Base-by-base conservation (phyloP, 2,888 invertebrate genomes). In the Lymantria monacha region DNA sequence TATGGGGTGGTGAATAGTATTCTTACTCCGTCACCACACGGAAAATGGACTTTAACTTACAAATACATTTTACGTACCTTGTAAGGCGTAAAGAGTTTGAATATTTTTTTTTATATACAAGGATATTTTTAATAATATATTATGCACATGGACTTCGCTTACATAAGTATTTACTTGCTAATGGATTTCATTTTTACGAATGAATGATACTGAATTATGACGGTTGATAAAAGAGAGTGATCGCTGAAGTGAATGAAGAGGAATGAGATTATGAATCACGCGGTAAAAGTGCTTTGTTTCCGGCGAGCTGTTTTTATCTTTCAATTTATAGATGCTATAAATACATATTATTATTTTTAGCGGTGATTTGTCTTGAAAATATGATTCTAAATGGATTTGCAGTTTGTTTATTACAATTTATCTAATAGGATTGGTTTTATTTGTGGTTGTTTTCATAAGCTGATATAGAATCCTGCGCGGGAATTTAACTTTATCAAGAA, bases 241-340 rank as follows among this genome's bases (percentile, higher is more conserved):
- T 57, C 56, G 58, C 58, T 49, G 51, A 51, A 66, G 58, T 55
- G 63, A 14, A 36, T 41, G 30, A 30, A 38, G n/a, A 38, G n/a
- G 38, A 38, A 38, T 38, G 38, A 38, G 38, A n/a, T n/a, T 38
- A 38, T 38, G 12, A 38, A 38, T 38, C 38, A 38, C 38, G 12
- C 38, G 38, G 12, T 0, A 38, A 38, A 38, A 38, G 38, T 38
- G 38, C 11, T 38, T 38, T 38, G 38, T 38, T 38, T 38, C 11
- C 38, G 12, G 12, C 38, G n/a, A n/a, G 11, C 12, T 1, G n/a
- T 12, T n/a, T 38, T 38, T 38, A 12, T 38, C n/a, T 38, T 38
- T 38, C 11, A 38, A 38, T 38, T 38, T 38, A 38, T 38, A n/a
- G 38, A 38, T 7, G 12, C 3, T 38, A 38, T 38, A 38, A 38